Evolutionary conservation across 2,797 vertebrate species (phyloP).

Genomic region (Numenius phaeopus): DNA sequence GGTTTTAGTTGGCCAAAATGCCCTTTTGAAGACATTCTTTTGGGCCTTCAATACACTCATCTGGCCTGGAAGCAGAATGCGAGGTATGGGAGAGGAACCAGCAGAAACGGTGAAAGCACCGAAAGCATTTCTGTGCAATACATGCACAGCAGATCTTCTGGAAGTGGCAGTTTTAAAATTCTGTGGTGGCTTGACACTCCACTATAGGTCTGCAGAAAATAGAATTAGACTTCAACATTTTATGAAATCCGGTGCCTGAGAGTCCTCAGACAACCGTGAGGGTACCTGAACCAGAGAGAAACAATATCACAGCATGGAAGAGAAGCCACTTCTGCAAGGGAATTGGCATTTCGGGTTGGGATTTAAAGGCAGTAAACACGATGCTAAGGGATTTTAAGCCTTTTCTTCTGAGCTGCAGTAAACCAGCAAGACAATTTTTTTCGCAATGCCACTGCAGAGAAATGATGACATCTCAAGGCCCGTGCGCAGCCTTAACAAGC

Average conservation of each 20-base stretch:
- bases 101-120: not conserved
- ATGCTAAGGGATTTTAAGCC: slow-evolving; percentile 28
- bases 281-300: not conserved
- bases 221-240: not conserved
- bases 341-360: slow-evolving; percentile 1
- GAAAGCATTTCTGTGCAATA: fast-evolving
- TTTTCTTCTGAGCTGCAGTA: slow-evolving; percentile 1
- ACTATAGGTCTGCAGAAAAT: not conserved
- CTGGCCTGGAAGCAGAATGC: fast-evolving
- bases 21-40: not conserved
- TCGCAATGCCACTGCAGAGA: not conserved
- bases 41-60: not conserved
- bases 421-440: not conserved
- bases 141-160: not conserved
- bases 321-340: not conserved
- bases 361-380: not conserved
- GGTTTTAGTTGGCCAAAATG: not conserved
- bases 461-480: slow-evolving; percentile 46
- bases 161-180: not conserved
- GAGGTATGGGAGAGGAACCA: not conserved
- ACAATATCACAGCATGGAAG: not conserved
- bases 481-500: not conserved
- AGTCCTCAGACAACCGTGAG: not conserved
- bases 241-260: not conserved
- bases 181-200: not conserved